phyloP scores from a whole-genome alignment of 2,113 vertebrate genomes.

The Phycodurus eques region DNA sequence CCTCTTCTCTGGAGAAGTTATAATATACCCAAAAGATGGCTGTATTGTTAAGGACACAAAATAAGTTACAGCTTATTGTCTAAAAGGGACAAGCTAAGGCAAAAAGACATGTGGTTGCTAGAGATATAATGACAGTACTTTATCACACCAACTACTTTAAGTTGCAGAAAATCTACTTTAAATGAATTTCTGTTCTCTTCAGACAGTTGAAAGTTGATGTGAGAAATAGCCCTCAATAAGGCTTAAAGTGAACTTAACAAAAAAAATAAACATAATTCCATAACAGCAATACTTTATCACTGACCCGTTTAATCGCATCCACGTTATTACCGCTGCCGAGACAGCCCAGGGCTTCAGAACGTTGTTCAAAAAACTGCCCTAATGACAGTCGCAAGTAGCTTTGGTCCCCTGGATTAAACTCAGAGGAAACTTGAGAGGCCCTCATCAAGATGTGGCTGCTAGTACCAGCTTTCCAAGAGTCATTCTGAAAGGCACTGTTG shows the following conservation, averaged over 20 bases:
- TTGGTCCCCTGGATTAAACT: constrained; percentile 74
- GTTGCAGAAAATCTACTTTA: neutral
- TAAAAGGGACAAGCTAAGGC: neutral
- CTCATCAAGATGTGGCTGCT: constrained; percentile 72
- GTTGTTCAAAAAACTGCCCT: constrained; percentile 89
- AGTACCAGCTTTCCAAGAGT: constrained; percentile 80
- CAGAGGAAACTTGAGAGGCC: constrained; percentile 74
- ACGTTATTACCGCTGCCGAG: constrained; percentile 70
- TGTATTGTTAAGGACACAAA: constrained; percentile 39
- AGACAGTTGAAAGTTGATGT: neutral
- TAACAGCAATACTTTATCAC: constrained; percentile 39
- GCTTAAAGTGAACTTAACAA: neutral
- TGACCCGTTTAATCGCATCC: constrained; percentile 82
- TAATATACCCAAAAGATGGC: constrained; percentile 96
- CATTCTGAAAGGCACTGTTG: constrained; percentile 61
- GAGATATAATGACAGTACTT: neutral
- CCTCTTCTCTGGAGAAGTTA: constrained; percentile 89
- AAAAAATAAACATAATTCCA: neutral
- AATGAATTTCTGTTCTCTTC: neutral
- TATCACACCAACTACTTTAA: neutral
- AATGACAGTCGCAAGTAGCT: constrained; percentile 88
- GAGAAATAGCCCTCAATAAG: neutral
- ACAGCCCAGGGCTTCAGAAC: constrained; percentile 93
- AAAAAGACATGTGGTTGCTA: neutral
- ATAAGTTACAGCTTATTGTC: neutral